Evolutionary conservation across 2,797 vertebrate genomes (phyloP).

Genomic region (Paramormyrops hopkinsi): DNA sequence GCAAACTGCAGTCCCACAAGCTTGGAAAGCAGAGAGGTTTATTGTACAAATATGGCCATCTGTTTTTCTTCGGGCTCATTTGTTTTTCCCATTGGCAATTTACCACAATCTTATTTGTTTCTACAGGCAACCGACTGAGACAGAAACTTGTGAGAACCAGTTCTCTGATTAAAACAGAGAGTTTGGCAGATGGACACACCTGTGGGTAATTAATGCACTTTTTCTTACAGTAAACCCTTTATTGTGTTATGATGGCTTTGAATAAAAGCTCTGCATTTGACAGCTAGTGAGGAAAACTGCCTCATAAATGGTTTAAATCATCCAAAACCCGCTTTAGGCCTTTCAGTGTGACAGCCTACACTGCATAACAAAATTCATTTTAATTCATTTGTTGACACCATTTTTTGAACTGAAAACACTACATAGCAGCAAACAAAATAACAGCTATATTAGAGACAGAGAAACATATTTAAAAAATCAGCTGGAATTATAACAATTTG

Average conservation of each 20-base stretch:
- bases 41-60: constrained; percentile 1
- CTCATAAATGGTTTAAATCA: not conserved
- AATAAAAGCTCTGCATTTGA: not conserved
- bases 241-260: not conserved
- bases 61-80: not conserved
- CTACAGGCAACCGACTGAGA: not conserved
- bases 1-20: not conserved
- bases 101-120: not conserved
- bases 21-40: not conserved
- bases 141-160: not conserved
- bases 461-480: not conserved
- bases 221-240: not conserved
- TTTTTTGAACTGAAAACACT: not conserved
- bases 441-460: not conserved
- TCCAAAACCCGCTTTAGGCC: not conserved
- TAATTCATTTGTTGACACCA: not conserved
- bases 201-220: not conserved
- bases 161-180: not conserved
- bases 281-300: not conserved
- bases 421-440: not conserved
- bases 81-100: not conserved
- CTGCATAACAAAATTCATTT: not conserved
- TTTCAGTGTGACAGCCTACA: not conserved
- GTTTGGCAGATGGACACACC: not conserved
- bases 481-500: not conserved